Evolutionary conservation across 2,888 invertebrate genomes (phyloP).

Genomic region (Kryphioiulus occultus): DNA sequence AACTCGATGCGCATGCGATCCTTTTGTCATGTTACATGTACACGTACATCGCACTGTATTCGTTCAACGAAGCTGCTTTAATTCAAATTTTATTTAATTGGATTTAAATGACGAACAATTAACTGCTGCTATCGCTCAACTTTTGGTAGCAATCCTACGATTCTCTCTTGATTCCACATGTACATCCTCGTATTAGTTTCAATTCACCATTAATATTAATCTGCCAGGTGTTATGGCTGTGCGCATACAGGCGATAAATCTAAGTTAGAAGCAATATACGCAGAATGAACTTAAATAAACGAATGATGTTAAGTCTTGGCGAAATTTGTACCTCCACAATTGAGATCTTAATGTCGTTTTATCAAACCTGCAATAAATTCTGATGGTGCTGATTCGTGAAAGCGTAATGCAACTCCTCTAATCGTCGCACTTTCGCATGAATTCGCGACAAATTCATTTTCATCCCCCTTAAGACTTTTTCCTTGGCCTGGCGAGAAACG

Average conservation of each 20-base stretch:
- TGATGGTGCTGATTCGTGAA: background rate
- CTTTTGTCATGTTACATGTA: no score
- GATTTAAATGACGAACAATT: no score
- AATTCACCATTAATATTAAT: background rate
- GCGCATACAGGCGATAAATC: background rate
- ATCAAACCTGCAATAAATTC: background rate
- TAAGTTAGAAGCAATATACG: background rate
- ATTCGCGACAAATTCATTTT: conserved; percentile 20
- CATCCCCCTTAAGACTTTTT: conserved; percentile 16
- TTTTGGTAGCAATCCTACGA: no score
- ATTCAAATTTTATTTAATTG: no score
- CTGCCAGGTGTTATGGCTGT: background rate
- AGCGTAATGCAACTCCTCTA: background rate
- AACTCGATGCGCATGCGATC: no score
- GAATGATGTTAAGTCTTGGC: background rate
- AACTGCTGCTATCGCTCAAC: no score
- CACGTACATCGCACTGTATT: no score
- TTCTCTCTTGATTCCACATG: no score
- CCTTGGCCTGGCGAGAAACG: background rate
- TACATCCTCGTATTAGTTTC: no score
- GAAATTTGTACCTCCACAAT: background rate
- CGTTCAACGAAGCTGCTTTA: no score
- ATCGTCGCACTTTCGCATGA: background rate
- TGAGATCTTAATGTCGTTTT: background rate
- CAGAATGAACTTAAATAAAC: background rate